phyloP scores from a whole-genome alignment of 2,888 invertebrate species.

The Lasius fuliginosus region DNA sequence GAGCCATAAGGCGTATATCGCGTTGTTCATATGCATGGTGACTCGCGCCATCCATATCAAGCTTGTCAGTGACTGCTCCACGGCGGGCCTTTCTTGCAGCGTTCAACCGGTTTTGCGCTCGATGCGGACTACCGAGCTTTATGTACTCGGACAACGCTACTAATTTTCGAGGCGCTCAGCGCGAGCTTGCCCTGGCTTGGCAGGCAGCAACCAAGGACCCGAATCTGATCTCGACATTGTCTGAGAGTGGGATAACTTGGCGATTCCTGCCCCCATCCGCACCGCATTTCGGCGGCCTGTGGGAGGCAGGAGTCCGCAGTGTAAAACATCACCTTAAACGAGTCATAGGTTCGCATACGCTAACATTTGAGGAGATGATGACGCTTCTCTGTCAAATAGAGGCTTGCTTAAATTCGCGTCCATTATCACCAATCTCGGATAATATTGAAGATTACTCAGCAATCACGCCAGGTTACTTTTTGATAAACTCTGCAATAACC shows the following conservation, averaged over 20 bases:
- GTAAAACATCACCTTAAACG: not conserved
- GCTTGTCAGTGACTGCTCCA: not conserved
- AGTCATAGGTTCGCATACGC: not conserved
- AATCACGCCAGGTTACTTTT: not conserved
- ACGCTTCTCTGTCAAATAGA: not conserved
- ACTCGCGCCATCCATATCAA: constrained; percentile 1
- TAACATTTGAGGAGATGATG: not conserved
- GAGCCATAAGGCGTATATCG: not conserved
- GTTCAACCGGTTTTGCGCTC: not conserved
- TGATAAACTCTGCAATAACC: not conserved
- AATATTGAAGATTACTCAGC: not conserved
- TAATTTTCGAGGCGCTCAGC: not conserved
- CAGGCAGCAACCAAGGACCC: no score
- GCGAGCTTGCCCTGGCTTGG: not conserved
- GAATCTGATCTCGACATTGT: no score
- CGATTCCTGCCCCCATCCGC: not conserved
- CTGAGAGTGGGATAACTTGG: no score
- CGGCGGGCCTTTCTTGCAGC: not conserved
- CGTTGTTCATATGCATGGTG: constrained; percentile 13
- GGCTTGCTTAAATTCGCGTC: not conserved
- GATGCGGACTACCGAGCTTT: not conserved
- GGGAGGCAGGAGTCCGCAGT: no score
- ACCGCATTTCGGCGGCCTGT: not conserved
- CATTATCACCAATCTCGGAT: not conserved
- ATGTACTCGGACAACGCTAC: constrained; percentile 12